Percentiles rank a stretch among this genome's conserved stretches.
These are phyloP conservation scores for Agrochola litura DNA, from an alignment of 2,888 invertebrate species.

Conservation along the genomic window DNA sequence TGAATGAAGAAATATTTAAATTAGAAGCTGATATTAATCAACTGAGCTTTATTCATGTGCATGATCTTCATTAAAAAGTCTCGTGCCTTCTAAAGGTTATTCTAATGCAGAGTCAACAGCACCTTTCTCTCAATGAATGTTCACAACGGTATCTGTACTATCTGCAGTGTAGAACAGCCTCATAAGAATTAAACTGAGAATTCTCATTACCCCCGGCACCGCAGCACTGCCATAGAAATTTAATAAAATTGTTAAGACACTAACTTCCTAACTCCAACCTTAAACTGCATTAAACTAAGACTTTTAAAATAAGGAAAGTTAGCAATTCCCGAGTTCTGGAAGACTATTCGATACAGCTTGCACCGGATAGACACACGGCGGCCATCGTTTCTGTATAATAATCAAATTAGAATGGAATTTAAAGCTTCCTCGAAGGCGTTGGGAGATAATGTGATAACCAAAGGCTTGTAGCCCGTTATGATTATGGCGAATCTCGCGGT, in stretches of 20 bases:
- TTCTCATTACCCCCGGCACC: conserved; percentile 57
- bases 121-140: conserved; percentile 18
- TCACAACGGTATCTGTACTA: conserved; percentile 31
- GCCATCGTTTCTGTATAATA: conserved; percentile 76
- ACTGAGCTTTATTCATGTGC: conserved; percentile 46
- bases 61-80: conserved; percentile 18
- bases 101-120: conserved; percentile 12
- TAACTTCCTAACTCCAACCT: conserved; percentile 73
- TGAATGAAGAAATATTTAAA: conserved; percentile 50
- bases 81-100: conserved; percentile 26
- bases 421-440: conserved; percentile 73
- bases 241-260: conserved; percentile 72
- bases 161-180: conserved; percentile 45
- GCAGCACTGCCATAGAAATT: conserved; percentile 66
- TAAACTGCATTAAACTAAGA: conserved; percentile 74
- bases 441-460: conserved; percentile 70
- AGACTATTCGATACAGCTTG: conserved; percentile 62
- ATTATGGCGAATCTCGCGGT: conserved; percentile 54
- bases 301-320: conserved; percentile 73
- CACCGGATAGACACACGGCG: conserved; percentile 68
- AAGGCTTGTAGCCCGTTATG: conserved; percentile 59
- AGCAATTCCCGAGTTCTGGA: conserved; percentile 66
- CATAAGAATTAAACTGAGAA: conserved; percentile 60
- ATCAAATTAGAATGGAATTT: conserved; percentile 82
- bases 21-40: conserved; percentile 36